Conservation (phyloP, 2,113 vertebrate species). For the Thamnaconus septentrionalis region DNA sequence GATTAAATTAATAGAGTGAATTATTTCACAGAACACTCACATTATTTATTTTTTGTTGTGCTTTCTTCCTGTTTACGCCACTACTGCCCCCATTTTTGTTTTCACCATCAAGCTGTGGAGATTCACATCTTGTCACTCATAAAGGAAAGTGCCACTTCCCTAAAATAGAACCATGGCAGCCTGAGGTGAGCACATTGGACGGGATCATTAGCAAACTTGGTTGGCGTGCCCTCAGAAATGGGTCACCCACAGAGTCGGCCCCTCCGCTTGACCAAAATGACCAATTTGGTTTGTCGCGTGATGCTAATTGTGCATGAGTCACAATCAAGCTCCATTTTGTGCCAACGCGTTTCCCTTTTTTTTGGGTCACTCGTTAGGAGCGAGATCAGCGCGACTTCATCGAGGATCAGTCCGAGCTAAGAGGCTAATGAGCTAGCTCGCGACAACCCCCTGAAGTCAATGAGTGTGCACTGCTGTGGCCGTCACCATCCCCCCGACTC, state of each 20-base stretch:
- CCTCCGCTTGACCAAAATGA: slow-evolving; percentile 18
- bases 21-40: slow-evolving; percentile 2
- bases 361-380: slow-evolving; percentile 41
- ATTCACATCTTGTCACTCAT: background rate
- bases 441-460: slow-evolving; percentile 38
- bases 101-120: background rate
- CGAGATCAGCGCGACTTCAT: slow-evolving; percentile 13
- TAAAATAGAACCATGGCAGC: slow-evolving; percentile 25
- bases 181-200: slow-evolving; percentile 9
- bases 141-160: slow-evolving; percentile 23
- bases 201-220: slow-evolving; percentile 10
- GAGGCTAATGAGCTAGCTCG: slow-evolving; percentile 54
- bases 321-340: slow-evolving; percentile 1
- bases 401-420: slow-evolving; percentile 21
- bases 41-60: background rate
- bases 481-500: slow-evolving; percentile 26
- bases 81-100: too few relatives aligned
- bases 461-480: slow-evolving; percentile 44
- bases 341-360: slow-evolving; percentile 4
- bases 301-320: slow-evolving; percentile 13
- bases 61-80: background rate
- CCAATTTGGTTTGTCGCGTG: slow-evolving; percentile 2
- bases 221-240: slow-evolving; percentile 13
- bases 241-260: slow-evolving; percentile 21
- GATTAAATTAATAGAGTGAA: slow-evolving; percentile 47